Conservation (phyloP, 2,113 vertebrate genomes). For the Nematolebias whitei region DNA sequence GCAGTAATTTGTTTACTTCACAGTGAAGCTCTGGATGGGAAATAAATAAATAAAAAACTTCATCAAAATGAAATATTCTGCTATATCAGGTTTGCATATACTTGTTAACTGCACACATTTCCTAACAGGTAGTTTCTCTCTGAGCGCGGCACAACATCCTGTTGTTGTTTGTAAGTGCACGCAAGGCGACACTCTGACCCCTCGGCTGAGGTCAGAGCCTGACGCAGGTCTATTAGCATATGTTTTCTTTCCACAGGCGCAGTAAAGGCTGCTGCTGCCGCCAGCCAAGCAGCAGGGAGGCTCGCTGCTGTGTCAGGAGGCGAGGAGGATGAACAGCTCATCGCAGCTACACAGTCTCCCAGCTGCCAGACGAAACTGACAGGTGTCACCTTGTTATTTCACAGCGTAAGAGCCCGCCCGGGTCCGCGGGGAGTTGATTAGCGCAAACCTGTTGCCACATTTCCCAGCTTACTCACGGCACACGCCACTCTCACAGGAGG, state of each 20-base stretch:
- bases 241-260: slow-evolving; percentile 14
- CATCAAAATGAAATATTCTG: slow-evolving; percentile 6
- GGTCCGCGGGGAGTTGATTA: slow-evolving; percentile 69
- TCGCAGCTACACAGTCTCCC: slow-evolving; percentile 20
- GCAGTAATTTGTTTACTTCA: slow-evolving; percentile 70
- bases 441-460: slow-evolving; percentile 57
- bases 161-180: slow-evolving; percentile 16
- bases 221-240: slow-evolving; percentile 31
- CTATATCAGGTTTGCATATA: slow-evolving; percentile 2
- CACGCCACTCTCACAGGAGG: slow-evolving; percentile 41
- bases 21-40: slow-evolving; percentile 37
- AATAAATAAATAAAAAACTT: slow-evolving; percentile 12
- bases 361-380: slow-evolving; percentile 55
- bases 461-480: slow-evolving; percentile 46
- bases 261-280: slow-evolving; percentile 30
- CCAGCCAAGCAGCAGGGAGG: slow-evolving; percentile 17
- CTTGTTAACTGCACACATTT: neutral
- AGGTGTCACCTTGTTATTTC: slow-evolving; percentile 73
- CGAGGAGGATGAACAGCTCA: slow-evolving; percentile 45
- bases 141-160: neutral
- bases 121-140: neutral
- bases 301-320: slow-evolving; percentile 27
- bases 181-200: slow-evolving; percentile 45
- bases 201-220: slow-evolving; percentile 26
- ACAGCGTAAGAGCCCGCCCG: slow-evolving; percentile 10